Percentiles rank a stretch among this genome's conserved stretches.
Conservation (phyloP, 2,113 vertebrate species). For the Candoia aspera region DNA sequence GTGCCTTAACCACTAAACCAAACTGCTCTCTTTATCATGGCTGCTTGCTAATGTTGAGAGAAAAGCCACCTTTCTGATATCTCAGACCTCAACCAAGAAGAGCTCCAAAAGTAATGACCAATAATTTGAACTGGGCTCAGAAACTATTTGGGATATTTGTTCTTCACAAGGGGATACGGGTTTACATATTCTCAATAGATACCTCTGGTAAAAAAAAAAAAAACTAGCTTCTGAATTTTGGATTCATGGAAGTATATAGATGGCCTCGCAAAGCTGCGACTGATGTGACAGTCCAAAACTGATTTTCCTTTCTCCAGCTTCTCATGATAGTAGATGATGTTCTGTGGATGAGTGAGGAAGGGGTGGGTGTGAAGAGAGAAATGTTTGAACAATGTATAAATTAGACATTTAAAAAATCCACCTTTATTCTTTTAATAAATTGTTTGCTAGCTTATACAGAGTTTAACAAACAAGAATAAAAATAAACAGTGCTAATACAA, state of each 20-base stretch:
- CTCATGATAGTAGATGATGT: background rate
- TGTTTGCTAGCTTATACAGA: background rate
- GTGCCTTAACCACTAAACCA: no score
- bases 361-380: background rate
- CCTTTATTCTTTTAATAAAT: background rate
- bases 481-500: background rate
- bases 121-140: background rate
- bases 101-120: background rate
- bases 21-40: no score
- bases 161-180: background rate
- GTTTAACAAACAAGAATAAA: background rate
- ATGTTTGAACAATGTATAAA: background rate
- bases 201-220: background rate
- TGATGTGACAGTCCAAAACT: background rate
- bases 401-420: background rate
- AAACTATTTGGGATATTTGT: background rate
- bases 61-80: background rate
- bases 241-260: background rate
- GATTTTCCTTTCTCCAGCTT: constrained; percentile 25
- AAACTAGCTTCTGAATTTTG: background rate
- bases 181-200: background rate
- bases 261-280: background rate
- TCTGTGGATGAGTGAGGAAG: constrained; percentile 24
- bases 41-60: background rate
- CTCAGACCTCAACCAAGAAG: background rate